These are phyloP conservation scores for Eulimnadia texana DNA, from an alignment of 1,140 invertebrate genomes.

Conservation along the genomic window DNA sequence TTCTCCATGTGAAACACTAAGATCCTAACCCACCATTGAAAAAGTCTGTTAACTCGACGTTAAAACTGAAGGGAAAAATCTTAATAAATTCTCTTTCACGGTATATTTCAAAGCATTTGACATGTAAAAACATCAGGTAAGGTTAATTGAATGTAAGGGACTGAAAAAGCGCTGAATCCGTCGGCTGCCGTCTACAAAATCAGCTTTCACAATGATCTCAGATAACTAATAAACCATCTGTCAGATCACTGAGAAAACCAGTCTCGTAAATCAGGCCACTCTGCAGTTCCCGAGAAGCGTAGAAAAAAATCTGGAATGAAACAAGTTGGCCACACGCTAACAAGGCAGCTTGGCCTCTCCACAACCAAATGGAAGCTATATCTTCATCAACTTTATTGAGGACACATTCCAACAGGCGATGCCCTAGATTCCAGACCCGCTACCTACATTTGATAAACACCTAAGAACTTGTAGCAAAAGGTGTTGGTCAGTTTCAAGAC, in stretches of 20 bases:
- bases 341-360: neutral
- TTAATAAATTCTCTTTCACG: no score
- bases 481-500: no score
- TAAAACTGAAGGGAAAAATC: no score
- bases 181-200: constrained; percentile 17
- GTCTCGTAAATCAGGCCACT: constrained; percentile 10
- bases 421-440: neutral
- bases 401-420: neutral
- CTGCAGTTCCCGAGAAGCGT: no score
- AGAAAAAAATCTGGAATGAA: neutral
- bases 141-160: no score
- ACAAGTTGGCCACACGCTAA: neutral
- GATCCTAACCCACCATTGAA: no score
- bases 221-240: constrained; percentile 17
- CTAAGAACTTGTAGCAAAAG: no score
- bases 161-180: neutral
- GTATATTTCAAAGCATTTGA: no score
- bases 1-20: constrained; percentile 20
- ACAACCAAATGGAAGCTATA: neutral
- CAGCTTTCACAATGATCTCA: constrained; percentile 20
- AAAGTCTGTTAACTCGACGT: no score
- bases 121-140: no score
- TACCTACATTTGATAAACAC: neutral
- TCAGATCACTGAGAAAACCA: constrained; percentile 18
- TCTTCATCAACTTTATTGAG: neutral